Evolutionary conservation across 2,113 vertebrate genomes (phyloP), one percentile per base, ranked within the genome.

Genomic region (Lampris incognitus): DNA sequence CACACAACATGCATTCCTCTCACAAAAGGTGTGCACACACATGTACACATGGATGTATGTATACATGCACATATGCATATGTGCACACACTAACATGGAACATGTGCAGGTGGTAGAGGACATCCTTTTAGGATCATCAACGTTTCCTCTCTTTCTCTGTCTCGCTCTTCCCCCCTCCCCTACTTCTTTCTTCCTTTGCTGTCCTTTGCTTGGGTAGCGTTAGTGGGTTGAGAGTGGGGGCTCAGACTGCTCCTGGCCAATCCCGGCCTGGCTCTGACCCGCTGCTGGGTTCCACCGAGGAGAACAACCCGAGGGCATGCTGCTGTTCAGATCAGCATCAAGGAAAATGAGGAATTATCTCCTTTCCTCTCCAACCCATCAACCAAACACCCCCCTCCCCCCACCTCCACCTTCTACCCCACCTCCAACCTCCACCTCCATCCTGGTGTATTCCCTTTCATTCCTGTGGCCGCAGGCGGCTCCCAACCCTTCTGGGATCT

Each of bases 311-410:
- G 3, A 77, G 60, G 72, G 54, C 63, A 24, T 76, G 60, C 36
- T 1, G 46, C 78, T 84, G 69, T 81, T 89, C 68, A 85, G 85
- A 89, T 87, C 76, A 73, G 55, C 9, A 41, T 69, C 24, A 55
- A 49, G 63, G 82, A 87, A 86, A 86, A 89, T 82, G 48, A 75
- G 73, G 79, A 63, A 39, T 70, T 69, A 83, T 64, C 82, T 48
- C 54, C 37, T 24, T 24, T 24, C 24, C 24, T 24, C 24, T 24
- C 24, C 24, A 24, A 24, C 24, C 24, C 24, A 24, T 24, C 24
- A 24, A 24, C 24, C 24, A 24, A 24, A 24, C 24, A 24, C 44
- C 9, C 4, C 49, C 59, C 64, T 63, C 50, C 54, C 72, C 71
- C 13, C 36, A 24, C 36, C 37, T 9, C 37, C 56, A 39, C 56